Conservation (phyloP, 92 coral and sea anemone species). For the Parazoanthus swiftii region DNA sequence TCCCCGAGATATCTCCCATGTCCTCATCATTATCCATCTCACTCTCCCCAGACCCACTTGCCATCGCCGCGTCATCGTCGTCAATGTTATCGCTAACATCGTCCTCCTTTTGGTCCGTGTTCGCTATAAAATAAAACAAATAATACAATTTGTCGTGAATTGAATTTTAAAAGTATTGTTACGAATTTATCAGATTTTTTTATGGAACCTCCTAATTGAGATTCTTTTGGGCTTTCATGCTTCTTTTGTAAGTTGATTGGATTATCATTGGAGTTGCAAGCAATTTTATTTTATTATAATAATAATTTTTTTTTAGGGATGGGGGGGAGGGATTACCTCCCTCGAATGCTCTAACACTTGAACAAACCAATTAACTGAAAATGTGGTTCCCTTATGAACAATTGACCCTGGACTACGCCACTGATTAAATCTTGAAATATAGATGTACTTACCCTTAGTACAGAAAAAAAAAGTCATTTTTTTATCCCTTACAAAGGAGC, state of each 20-base stretch:
- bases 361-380: not conserved
- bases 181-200: not conserved
- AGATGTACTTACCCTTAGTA: not conserved
- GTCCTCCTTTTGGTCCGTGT: not conserved
- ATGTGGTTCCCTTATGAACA: not conserved
- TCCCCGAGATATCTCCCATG: slow-evolving; percentile 19
- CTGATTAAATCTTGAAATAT: not conserved
- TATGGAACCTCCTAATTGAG: not conserved
- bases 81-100: slow-evolving; percentile 4
- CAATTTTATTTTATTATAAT: too few species aligned
- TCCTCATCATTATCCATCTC: slow-evolving; percentile 7
- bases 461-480: too few species aligned
- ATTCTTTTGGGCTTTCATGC: too few species aligned
- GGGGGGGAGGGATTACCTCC: too few species aligned
- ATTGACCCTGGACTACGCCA: not conserved
- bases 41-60: slow-evolving; percentile 32
- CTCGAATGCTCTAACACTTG: not conserved
- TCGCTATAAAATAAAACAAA: not conserved
- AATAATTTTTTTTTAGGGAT: too few species aligned
- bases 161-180: not conserved
- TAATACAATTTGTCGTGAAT: slow-evolving; percentile 1
- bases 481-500: too few species aligned
- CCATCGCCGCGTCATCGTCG: not conserved
- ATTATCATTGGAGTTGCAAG: not conserved
- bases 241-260: too few species aligned